Evolutionary conservation across 2,888 invertebrate species (phyloP).

Genomic region (Girardia tigrina): DNA sequence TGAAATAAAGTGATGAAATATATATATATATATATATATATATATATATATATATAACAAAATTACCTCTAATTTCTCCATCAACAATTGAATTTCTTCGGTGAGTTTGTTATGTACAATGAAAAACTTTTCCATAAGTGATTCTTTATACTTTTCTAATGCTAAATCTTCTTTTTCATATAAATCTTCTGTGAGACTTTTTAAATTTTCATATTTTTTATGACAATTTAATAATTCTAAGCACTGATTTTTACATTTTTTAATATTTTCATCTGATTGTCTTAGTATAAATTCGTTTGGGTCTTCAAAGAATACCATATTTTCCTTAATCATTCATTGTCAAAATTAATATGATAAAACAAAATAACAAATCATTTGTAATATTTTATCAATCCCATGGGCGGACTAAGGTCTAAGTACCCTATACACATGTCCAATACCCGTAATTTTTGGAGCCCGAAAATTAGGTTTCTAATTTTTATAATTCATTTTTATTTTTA

Average conservation of each 20-base stretch:
- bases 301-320: not conserved
- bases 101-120: not conserved
- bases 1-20: too few species aligned
- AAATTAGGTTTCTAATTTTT: too few species aligned
- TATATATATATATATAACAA: too few species aligned
- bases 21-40: too few species aligned
- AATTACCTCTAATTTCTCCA: not conserved
- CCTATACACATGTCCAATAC: too few species aligned
- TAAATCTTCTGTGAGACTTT: constrained; percentile 6
- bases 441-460: too few species aligned
- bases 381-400: too few species aligned
- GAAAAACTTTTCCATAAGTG: not conserved
- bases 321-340: too few species aligned
- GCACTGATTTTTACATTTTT: not conserved
- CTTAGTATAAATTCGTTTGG: not conserved
- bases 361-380: too few species aligned
- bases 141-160: not conserved
- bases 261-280: not conserved
- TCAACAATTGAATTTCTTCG: not conserved
- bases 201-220: not conserved
- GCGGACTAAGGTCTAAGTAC: too few species aligned
- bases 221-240: not conserved
- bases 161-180: not conserved
- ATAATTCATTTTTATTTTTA: too few species aligned
- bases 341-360: too few species aligned